These are phyloP conservation scores for Lycopodina hypogea DNA, from an alignment of 37 sponge, comb jelly and placozoan genomes.

Conservation along the genomic window DNA sequence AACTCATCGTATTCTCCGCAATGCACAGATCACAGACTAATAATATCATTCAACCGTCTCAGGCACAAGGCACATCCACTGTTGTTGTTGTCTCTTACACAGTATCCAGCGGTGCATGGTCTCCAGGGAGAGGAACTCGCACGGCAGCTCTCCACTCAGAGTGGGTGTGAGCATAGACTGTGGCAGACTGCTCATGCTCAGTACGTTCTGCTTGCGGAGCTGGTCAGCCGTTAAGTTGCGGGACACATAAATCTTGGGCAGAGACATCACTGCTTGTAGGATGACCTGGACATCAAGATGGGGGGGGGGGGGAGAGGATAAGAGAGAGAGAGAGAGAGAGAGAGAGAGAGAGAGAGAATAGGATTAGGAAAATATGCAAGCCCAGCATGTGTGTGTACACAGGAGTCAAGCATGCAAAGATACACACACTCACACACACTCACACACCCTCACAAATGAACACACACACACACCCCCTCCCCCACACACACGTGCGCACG, in stretches of 20 bases:
- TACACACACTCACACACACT: too few species aligned
- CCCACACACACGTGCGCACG: too few species aligned
- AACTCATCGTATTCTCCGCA: too few species aligned
- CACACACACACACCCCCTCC: too few species aligned
- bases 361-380: neutral
- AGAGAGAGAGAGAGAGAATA: too few species aligned
- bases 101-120: constrained; percentile 86
- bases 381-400: neutral
- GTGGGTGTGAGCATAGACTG: constrained; percentile 69
- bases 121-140: constrained; percentile 82
- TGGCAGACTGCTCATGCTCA: constrained; percentile 58
- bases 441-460: too few species aligned
- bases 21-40: too few species aligned
- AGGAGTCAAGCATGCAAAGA: neutral
- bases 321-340: neutral
- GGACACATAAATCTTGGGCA: constrained; percentile 48
- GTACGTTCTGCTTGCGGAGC: constrained; percentile 46
- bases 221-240: constrained; percentile 80
- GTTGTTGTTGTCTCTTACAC: neutral
- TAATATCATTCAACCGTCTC: too few species aligned
- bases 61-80: too few species aligned
- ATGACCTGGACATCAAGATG: constrained; percentile 37
- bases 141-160: constrained; percentile 67
- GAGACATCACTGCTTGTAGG: constrained; percentile 72
- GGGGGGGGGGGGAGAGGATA: neutral